These are phyloP conservation scores for Ibycter americanus DNA, from an alignment of 2,797 vertebrate genomes.

Conservation along the genomic window DNA sequence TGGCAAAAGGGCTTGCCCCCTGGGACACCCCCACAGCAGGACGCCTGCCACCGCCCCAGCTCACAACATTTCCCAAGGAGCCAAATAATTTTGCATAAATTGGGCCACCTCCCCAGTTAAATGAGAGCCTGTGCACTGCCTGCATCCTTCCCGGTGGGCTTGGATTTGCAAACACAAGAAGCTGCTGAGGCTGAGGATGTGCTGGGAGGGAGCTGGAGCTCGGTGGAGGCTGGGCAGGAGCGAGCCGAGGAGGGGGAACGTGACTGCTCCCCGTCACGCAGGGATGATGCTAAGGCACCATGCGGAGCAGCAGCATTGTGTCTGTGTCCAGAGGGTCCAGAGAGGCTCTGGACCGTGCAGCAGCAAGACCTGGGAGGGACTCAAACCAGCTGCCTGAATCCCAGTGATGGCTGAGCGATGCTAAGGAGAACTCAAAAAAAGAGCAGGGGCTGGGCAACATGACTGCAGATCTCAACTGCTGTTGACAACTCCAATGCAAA, in stretches of 20 bases:
- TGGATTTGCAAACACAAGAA: background rate
- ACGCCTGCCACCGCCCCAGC: background rate
- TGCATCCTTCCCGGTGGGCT: background rate
- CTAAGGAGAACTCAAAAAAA: background rate
- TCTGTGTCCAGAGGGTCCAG: background rate
- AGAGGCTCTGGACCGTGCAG: background rate
- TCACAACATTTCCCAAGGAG: background rate
- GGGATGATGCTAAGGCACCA: background rate
- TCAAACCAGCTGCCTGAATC: background rate
- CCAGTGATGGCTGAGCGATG: background rate
- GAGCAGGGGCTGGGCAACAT: background rate
- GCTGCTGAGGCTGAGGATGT: background rate
- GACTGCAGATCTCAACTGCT: background rate
- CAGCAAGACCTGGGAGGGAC: background rate
- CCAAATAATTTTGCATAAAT: background rate
- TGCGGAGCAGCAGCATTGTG: background rate
- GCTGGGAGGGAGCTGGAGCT: background rate
- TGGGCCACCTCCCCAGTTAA: background rate
- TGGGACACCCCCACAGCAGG: fast-evolving
- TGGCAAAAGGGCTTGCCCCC: background rate
- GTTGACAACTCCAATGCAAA: background rate
- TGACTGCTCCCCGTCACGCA: fast-evolving
- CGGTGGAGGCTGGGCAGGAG: fast-evolving
- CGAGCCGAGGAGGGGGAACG: fast-evolving
- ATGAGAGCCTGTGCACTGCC: background rate